Evolutionary conservation across 2,888 invertebrate genomes (phyloP), one percentile per base, ranked within the genome.

Genomic region (Orthonevra nobilis): DNA sequence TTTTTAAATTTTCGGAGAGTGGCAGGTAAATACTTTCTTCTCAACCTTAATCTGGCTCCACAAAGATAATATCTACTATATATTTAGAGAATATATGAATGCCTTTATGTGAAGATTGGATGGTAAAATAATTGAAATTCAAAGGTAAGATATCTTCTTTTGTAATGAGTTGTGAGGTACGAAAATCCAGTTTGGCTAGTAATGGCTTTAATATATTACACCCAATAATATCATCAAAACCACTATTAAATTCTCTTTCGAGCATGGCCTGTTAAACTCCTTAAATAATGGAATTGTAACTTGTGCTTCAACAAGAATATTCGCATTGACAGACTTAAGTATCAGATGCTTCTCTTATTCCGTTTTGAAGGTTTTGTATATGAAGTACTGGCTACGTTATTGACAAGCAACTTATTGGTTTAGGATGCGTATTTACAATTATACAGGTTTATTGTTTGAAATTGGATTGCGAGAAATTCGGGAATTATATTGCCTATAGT

Each of bases 171-270:
- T 36, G 5, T 9, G 2, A 40, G n/a, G n/a, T 40, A 9, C 20
- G 1, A 10, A 40, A 10, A 10, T 42, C 40, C 12, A 42, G 3
- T 20, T 19, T 20, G 0, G 20, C 19, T 20, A 20, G 20, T 42
- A 42, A 20, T 12, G 4, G 40, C 6, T 28, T 56, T 56, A 28
- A 17, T 20, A 56, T 14, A 28, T 56, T 56, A 20, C 50, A 50
- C 1, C 20, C 40, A 20, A 12, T 7, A 19, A 17, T 20, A 20
- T 2, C 40, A 40, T 17, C 40, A 19, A 17, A 9, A n/a, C 7
- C 40, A 40, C 40, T 5, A 15, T 15, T 17, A 2, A 50, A 19
- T 10, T 50, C 32, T 1, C 9, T 1, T 42, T 20, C 10, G n/a
- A 42, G 20, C 20, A 42, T 42, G 40, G 20, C 10, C 40, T 42